Conservation (phyloP, 2,113 vertebrate species). For the Mixornis gularis region DNA sequence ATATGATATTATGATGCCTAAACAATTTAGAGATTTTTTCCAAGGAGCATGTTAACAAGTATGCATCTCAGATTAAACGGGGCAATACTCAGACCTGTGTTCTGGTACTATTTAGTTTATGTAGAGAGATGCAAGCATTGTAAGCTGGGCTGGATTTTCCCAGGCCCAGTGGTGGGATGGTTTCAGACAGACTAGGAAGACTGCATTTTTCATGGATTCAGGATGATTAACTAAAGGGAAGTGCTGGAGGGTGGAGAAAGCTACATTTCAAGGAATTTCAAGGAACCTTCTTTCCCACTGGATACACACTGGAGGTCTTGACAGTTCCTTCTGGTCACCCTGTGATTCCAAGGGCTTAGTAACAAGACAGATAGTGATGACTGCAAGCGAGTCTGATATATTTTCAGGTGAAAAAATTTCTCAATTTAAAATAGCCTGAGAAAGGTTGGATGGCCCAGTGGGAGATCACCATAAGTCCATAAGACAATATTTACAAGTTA, state of each 20-base stretch:
- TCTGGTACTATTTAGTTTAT: not conserved
- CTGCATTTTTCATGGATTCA: not conserved
- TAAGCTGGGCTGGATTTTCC: not conserved
- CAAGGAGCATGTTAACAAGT: not conserved
- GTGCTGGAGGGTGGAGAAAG: not conserved
- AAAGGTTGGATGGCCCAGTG: not conserved
- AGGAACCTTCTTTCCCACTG: not conserved
- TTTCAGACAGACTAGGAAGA: not conserved
- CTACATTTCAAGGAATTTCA: not conserved
- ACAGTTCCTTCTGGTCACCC: not conserved
- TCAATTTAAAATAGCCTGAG: not conserved
- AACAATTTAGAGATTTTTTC: not conserved
- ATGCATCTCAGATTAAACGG: not conserved
- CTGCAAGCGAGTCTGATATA: not conserved
- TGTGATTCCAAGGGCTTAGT: not conserved
- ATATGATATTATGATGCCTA: not conserved
- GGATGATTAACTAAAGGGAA: not conserved
- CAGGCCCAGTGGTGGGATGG: not conserved
- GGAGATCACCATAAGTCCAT: not conserved
- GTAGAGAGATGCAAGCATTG: not conserved
- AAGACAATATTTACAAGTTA: not conserved
- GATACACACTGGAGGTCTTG: not conserved
- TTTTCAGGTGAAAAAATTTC: not conserved
- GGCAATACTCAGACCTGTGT: not conserved
- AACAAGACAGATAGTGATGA: not conserved